Percentiles rank a stretch among this genome's conserved stretches.
Evolutionary conservation across 2,888 invertebrate species (phyloP).

Genomic region (Eupithecia centaureata): DNA sequence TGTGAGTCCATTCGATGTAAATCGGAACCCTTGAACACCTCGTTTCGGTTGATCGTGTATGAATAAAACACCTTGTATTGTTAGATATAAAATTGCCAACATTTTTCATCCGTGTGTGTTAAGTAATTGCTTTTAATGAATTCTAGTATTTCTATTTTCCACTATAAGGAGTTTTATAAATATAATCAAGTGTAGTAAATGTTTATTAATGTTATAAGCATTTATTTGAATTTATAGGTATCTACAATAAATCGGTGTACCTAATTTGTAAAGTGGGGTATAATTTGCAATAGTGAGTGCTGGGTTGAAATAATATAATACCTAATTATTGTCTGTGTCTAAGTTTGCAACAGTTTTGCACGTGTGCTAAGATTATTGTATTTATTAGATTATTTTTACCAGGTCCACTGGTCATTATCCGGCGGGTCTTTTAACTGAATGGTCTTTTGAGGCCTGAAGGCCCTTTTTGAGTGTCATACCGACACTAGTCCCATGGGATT

Average conservation of each 20-base stretch:
- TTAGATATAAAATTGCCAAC: not conserved
- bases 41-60: not conserved
- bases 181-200: conserved; percentile 2
- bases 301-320: conserved; percentile 12
- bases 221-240: not conserved
- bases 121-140: not conserved
- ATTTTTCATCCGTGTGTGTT: not conserved
- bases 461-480: too few species aligned
- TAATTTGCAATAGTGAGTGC: conserved; percentile 23
- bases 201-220: not conserved
- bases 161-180: not conserved
- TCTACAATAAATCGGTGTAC: conserved; percentile 15
- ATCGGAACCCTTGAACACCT: too few species aligned
- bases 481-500: too few species aligned
- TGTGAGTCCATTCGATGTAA: not conserved
- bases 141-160: not conserved
- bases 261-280: conserved; percentile 19
- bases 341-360: conserved; percentile 19
- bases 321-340: conserved; percentile 14
- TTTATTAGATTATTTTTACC: too few species aligned
- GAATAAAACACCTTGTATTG: not conserved
- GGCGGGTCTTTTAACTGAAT: too few species aligned
- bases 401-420: too few species aligned
- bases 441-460: too few species aligned
- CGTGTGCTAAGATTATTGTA: conserved; percentile 13